These are phyloP conservation scores for Drosophila mayri DNA, from an alignment of 1,140 invertebrate species.

Conservation along the genomic window DNA sequence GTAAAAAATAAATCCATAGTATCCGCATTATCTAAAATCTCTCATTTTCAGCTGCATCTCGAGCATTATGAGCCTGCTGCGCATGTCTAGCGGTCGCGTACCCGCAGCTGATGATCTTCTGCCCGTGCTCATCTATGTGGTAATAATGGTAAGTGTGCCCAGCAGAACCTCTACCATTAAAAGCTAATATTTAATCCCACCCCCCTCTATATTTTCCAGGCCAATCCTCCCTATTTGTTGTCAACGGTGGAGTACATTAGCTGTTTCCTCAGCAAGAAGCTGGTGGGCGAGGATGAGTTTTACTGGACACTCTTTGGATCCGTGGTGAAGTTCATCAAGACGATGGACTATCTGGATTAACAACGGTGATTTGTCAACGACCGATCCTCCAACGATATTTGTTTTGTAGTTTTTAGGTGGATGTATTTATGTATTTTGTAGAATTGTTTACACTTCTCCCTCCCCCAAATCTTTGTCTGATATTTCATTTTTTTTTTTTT, in stretches of 20 bases:
- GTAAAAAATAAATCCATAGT: not conserved
- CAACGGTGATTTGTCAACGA: not conserved
- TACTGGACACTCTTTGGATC: constrained; percentile 99
- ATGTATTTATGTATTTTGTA: constrained; percentile 26
- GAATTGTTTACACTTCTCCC: constrained; percentile 15
- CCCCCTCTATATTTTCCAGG: constrained; percentile 87
- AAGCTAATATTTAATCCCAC: not conserved
- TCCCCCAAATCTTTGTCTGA: constrained; percentile 9
- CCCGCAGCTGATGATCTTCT: constrained; percentile 98
- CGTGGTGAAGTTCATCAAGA: constrained; percentile 99
- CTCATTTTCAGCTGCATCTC: constrained; percentile 90
- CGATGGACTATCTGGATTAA: constrained; percentile 88
- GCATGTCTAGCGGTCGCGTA: constrained; percentile 91
- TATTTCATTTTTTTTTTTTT: constrained; percentile 7
- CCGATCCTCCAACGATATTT: constrained; percentile 34
- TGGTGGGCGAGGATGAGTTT: constrained; percentile 97
- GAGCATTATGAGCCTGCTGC: constrained; percentile 97
- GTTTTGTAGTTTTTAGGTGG: constrained; percentile 15
- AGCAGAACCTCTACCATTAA: not conserved
- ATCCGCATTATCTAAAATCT: not conserved
- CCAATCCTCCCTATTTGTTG: constrained; percentile 97
- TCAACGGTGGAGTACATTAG: constrained; percentile 98
- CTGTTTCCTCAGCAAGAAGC: constrained; percentile 93
- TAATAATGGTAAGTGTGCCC: constrained; percentile 92
- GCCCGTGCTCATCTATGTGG: constrained; percentile 98